phyloP scores from a whole-genome alignment of 2,888 invertebrate species.

The Euclidia mi region DNA sequence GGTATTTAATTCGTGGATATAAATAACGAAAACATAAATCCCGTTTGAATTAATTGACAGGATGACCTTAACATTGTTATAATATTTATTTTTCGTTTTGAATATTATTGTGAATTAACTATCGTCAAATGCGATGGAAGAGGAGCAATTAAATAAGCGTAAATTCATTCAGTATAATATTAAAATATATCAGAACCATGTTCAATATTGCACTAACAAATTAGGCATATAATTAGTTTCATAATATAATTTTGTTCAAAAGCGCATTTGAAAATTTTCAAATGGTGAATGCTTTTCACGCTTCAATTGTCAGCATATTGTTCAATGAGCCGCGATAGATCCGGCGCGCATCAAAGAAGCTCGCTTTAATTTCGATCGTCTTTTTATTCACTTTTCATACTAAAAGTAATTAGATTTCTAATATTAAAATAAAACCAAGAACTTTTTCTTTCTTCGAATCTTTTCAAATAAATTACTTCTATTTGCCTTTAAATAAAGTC shows the following conservation, averaged over 20 bases:
- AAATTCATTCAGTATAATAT: no score
- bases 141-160: no score
- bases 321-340: conserved; percentile 68
- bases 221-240: neutral
- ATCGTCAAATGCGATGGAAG: no score
- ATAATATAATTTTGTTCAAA: conserved; percentile 10
- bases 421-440: neutral
- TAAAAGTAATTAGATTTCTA: conserved; percentile 38
- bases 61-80: no score
- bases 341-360: conserved; percentile 67
- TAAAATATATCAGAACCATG: no score
- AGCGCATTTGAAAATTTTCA: conserved; percentile 56
- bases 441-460: neutral
- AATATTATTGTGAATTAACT: no score
- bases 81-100: no score
- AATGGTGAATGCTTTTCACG: conserved; percentile 62
- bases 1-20: no score
- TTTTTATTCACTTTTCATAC: conserved; percentile 45
- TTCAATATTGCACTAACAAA: no score
- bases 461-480: conserved; percentile 4
- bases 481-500: conserved; percentile 7
- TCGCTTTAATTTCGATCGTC: conserved; percentile 69
- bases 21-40: no score
- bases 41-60: no score
- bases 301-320: conserved; percentile 70